Evolutionary conservation across 2,113 vertebrate species (phyloP).

Genomic region (Steatornis caripensis): DNA sequence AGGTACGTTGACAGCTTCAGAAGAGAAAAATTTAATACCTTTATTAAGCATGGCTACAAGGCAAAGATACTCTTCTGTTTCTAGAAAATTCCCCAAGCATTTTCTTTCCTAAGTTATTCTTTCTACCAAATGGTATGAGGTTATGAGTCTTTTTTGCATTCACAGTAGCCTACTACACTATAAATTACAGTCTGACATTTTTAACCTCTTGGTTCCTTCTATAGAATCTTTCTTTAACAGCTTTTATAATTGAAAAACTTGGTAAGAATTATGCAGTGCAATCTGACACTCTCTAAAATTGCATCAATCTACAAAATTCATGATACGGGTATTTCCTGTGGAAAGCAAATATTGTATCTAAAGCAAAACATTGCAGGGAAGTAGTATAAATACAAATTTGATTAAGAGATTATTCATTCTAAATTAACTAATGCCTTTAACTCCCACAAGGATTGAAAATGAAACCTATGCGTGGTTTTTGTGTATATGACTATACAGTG

Average conservation of each 20-base stretch:
- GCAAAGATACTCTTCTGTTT: constrained; percentile 11
- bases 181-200: neutral
- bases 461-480: neutral
- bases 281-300: neutral
- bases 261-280: neutral
- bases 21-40: neutral
- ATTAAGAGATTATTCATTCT: neutral
- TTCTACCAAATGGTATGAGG: neutral
- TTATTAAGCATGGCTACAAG: constrained; percentile 32
- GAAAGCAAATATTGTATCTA: neutral
- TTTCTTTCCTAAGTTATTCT: neutral
- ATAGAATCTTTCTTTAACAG: neutral
- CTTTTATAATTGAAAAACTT: neutral
- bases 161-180: neutral
- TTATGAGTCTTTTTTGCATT: neutral
- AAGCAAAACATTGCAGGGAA: neutral
- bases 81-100: neutral
- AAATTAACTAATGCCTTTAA: neutral
- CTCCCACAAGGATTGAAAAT: neutral
- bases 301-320: neutral
- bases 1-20: neutral
- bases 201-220: neutral
- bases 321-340: neutral
- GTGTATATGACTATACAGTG: neutral
- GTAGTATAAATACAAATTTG: neutral